phyloP scores from a whole-genome alignment of 2,113 vertebrate species.

The Gobiocypris rarus region DNA sequence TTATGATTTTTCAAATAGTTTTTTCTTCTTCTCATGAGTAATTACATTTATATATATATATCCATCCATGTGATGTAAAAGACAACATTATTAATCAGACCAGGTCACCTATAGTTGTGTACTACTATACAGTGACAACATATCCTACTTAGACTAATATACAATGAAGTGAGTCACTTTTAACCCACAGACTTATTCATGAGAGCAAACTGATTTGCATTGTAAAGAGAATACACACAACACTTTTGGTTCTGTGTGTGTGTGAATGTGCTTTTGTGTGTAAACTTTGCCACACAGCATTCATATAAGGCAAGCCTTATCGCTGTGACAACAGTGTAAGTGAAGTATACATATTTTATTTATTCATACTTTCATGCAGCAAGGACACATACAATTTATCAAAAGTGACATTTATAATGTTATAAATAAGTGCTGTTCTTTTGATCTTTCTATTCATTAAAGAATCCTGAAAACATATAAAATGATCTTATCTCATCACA shows the following conservation, averaged over 20 bases:
- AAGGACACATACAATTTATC: not conserved
- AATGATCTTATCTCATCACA: too few relatives aligned
- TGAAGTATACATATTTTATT: not conserved
- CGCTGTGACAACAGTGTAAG: not conserved
- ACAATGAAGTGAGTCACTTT: conserved; percentile 7
- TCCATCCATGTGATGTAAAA: too few relatives aligned
- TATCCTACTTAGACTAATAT: not conserved
- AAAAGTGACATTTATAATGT: not conserved
- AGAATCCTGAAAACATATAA: not conserved
- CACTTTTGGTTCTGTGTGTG: conserved; percentile 13
- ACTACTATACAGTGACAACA: not conserved
- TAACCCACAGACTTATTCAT: conserved; percentile 23
- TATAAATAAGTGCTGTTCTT: not conserved
- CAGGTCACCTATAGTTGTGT: not conserved
- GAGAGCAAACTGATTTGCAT: conserved; percentile 19
- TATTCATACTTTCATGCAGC: not conserved
- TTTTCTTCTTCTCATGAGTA: too few relatives aligned
- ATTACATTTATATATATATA: too few relatives aligned
- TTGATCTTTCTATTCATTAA: not conserved
- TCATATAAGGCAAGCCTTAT: not conserved
- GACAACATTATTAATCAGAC: too few relatives aligned
- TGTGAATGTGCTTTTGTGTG: conserved; percentile 10
- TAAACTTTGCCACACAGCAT: conserved; percentile 18
- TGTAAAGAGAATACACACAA: conserved; percentile 8
- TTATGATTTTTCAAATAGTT: too few relatives aligned